Base-by-base conservation (phyloP, 1,140 invertebrate genomes). In the Colletes gigas region DNA sequence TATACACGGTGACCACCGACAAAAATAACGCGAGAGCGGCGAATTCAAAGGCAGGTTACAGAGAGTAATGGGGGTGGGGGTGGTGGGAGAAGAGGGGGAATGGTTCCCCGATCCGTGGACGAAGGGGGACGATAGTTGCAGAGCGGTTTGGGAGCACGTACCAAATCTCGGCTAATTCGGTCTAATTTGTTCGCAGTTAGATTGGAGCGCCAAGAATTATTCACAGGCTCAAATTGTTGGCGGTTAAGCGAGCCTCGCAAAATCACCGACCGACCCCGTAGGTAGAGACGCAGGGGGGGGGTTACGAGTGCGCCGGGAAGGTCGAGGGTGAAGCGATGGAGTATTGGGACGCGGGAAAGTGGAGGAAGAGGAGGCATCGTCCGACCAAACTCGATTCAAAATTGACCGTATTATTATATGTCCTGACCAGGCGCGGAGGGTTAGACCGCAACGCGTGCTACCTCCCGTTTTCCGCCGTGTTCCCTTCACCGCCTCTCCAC, bases 121-220 rank as follows among this genome's bases (percentile, higher is more conserved):
- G 44, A 41, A 55, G 30, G 62, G 59, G 59, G 17, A 62, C 63
- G 54, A 44, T 72, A 69, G 83, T 47, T 69, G 82, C 71, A 78
- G 82, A 83, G 77, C 78, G 83, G 84, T 83, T 85, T 79, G 71
- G 50, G 69, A 86, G 83, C 85, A 86, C 89, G 89, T 91, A 89
- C 84, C 85, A 88, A 92, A 90, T 89, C 90, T 88, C 88, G 90
- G 88, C 89, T 91, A 92, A 92, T 91, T 91, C 90, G 88, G 89
- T 92, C 91, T 91, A 92, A 92, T 92, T 92, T 92, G 90, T 92
- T 91, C 90, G 89, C 89, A 92, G 91, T 92, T 91, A 92, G 91
- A 92, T 92, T 90, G 91, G 90, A 92, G 90, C 88, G 91, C 88
- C 89, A 89, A 90, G 91, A 92, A 92, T 92, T 91, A 91, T 92